These are phyloP conservation scores for Mechanitis mazaeus DNA, from an alignment of 2,888 invertebrate genomes.

Conservation along the genomic window DNA sequence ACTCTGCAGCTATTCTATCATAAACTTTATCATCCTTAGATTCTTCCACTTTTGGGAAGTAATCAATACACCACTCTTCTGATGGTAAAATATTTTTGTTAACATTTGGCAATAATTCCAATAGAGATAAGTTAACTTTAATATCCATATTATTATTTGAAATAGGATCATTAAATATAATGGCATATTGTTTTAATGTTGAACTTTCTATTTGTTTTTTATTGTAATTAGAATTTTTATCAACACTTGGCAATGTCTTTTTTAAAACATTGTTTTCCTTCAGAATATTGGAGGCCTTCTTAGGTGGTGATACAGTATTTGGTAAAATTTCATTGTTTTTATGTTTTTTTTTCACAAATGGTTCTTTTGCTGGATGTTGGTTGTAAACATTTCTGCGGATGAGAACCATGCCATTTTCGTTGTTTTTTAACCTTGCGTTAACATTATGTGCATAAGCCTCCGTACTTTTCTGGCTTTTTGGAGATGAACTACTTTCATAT, in stretches of 20 bases:
- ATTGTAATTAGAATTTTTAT: slow-evolving; percentile 40
- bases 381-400: slow-evolving; percentile 54
- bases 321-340: slow-evolving; percentile 34
- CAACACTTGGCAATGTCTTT: slow-evolving; percentile 33
- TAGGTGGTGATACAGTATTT: slow-evolving; percentile 18
- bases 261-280: slow-evolving; percentile 61
- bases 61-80: slow-evolving; percentile 66
- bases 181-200: slow-evolving; percentile 55
- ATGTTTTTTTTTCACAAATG: slow-evolving; percentile 39
- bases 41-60: slow-evolving; percentile 61
- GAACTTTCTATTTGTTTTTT: slow-evolving; percentile 32
- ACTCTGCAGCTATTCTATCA: slow-evolving; percentile 70
- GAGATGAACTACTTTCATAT: slow-evolving; percentile 57
- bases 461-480: slow-evolving; percentile 46
- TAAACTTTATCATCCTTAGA: slow-evolving; percentile 69
- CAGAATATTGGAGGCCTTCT: slow-evolving; percentile 46
- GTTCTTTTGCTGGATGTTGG: slow-evolving; percentile 50
- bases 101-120: slow-evolving; percentile 53
- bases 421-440: slow-evolving; percentile 56
- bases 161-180: slow-evolving; percentile 56
- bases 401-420: slow-evolving; percentile 70
- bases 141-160: slow-evolving; percentile 42
- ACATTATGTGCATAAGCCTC: slow-evolving; percentile 38
- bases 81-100: slow-evolving; percentile 58
- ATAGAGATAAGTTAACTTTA: slow-evolving; percentile 46